phyloP scores from a whole-genome alignment of 2,113 vertebrate species.

The Takifugu flavidus region DNA sequence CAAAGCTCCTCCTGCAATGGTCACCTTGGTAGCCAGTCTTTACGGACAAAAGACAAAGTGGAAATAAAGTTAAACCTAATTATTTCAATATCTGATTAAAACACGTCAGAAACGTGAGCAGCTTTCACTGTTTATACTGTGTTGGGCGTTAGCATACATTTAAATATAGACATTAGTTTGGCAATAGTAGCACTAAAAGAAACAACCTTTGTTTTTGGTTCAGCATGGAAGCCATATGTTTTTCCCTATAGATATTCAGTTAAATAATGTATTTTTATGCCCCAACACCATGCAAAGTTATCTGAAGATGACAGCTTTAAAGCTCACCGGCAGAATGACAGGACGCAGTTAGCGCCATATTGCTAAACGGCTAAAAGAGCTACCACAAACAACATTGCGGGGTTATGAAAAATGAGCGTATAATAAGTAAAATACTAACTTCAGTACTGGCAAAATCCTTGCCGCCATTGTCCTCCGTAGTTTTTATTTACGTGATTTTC shows the following conservation, averaged over 20 bases:
- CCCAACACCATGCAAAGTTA: no score
- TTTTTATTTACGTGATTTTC: not conserved
- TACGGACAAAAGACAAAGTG: not conserved
- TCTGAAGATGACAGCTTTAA: not conserved
- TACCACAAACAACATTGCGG: not conserved
- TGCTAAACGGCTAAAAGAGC: conserved; percentile 33
- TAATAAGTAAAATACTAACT: conserved; percentile 67
- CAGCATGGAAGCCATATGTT: no score
- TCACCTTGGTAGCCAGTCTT: conserved; percentile 85
- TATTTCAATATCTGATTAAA: not conserved
- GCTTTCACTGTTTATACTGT: no score
- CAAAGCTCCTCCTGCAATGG: conserved; percentile 85
- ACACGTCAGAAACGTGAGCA: no score
- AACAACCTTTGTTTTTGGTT: no score
- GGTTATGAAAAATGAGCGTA: no score
- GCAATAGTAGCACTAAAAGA: no score
- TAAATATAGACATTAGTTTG: no score
- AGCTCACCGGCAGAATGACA: not conserved
- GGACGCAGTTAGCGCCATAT: not conserved
- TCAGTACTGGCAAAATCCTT: conserved; percentile 69
- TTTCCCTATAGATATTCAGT: no score
- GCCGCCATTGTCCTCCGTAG: conserved; percentile 68
- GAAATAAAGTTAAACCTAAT: not conserved
- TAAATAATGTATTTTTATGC: no score
- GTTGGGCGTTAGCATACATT: no score